Conservation (phyloP, 2,113 vertebrate species). For the Mirza zaza region DNA sequence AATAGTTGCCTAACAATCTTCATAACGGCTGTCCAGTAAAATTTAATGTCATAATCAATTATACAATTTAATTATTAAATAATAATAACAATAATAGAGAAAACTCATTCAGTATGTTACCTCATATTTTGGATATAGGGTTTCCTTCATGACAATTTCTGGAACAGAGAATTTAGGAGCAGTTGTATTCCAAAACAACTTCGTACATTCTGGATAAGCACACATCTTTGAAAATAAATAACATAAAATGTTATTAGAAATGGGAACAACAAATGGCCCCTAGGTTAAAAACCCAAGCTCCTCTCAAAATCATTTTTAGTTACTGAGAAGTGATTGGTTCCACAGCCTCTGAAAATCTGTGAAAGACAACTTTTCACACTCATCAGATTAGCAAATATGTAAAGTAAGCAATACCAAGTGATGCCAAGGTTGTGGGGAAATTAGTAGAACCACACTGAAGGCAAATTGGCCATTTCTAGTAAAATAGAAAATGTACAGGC, state of each 20-base stretch:
- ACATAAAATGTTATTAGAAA: conserved; percentile 53
- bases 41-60: conserved; percentile 6
- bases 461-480: background rate
- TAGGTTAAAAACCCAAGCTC: background rate
- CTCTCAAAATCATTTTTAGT: background rate
- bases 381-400: background rate
- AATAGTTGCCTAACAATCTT: background rate
- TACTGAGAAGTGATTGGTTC: background rate
- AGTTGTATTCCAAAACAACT: conserved; percentile 85
- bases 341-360: background rate
- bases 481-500: background rate
- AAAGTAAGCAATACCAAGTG: background rate
- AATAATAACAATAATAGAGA: background rate
- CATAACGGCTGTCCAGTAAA: background rate
- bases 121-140: conserved; percentile 85
- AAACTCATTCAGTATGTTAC: conserved; percentile 73
- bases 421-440: background rate
- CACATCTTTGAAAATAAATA: conserved; percentile 80
- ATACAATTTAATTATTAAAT: conserved; percentile 26
- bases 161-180: conserved; percentile 86
- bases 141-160: conserved; percentile 82
- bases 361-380: background rate
- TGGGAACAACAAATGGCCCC: background rate
- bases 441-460: background rate
- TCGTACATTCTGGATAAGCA: conserved; percentile 80